These are phyloP conservation scores for Galagoides demidoff DNA, from an alignment of 2,797 vertebrate genomes.

Conservation along the genomic window DNA sequence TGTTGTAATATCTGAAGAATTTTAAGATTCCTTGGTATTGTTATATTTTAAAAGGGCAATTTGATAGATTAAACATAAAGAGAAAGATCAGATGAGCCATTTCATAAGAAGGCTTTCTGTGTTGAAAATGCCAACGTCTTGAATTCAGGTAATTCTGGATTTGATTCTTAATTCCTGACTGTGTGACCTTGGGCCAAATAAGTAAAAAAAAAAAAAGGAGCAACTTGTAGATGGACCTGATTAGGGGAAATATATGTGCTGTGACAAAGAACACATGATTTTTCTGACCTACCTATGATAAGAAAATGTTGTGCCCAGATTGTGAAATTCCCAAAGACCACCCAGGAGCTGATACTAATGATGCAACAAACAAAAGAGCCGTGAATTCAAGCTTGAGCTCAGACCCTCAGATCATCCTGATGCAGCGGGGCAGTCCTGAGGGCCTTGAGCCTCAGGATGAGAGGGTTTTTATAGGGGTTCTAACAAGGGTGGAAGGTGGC, in stretches of 20 bases:
- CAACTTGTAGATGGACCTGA: rapidly evolving
- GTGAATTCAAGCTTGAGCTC: too few relatives aligned
- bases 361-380: too few relatives aligned
- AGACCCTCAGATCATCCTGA: too few relatives aligned
- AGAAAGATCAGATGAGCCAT: not conserved
- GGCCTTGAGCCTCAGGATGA: too few relatives aligned
- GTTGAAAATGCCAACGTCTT: not conserved
- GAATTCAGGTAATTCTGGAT: not conserved
- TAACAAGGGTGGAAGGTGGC: too few relatives aligned
- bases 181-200: not conserved
- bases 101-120: not conserved
- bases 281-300: not conserved
- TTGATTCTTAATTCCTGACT: not conserved
- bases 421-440: too few relatives aligned
- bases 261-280: rapidly evolving
- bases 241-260: rapidly evolving
- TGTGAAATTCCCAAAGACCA: too few relatives aligned
- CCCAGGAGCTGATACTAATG: too few relatives aligned
- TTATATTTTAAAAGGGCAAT: not conserved
- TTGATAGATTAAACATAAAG: not conserved
- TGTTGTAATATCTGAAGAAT: not conserved
- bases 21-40: not conserved
- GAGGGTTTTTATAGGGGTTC: too few relatives aligned
- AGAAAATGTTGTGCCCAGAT: too few relatives aligned
- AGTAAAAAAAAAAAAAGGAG: too few relatives aligned